Conservation (phyloP, 2,113 vertebrate genomes). For the Microtus richardsoni region DNA sequence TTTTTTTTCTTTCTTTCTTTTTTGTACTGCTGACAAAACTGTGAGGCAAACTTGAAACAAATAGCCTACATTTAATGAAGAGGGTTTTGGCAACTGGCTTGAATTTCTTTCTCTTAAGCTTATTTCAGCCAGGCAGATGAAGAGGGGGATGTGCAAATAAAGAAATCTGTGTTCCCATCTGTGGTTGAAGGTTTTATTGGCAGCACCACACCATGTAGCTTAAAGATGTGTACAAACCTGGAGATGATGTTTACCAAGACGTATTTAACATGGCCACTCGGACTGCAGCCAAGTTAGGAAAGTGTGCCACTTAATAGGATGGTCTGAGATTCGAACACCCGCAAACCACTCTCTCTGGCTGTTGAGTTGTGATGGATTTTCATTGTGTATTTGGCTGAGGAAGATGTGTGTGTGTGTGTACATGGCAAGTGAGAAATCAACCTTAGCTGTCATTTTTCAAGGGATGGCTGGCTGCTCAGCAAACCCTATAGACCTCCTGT, state of each 20-base stretch:
- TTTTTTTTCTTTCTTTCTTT: conserved; percentile 73
- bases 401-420: not conserved
- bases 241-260: conserved; percentile 62
- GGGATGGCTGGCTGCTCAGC: not conserved
- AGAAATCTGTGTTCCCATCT: conserved; percentile 89
- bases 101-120: conserved; percentile 57
- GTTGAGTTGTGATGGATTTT: conserved; percentile 22
- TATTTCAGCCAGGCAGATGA: conserved; percentile 85
- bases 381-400: not conserved
- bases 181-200: conserved; percentile 86
- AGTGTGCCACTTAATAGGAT: conserved; percentile 60
- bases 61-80: conserved; percentile 81
- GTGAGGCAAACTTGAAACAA: conserved; percentile 72
- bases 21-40: conserved; percentile 73
- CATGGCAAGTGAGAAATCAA: not conserved
- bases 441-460: not conserved
- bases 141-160: conserved; percentile 88
- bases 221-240: conserved; percentile 85
- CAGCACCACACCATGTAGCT: conserved; percentile 81
- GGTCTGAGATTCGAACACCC: conserved; percentile 18
- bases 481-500: not conserved
- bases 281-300: conserved; percentile 29
- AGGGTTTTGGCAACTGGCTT: conserved; percentile 80
- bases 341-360: conserved; percentile 19
- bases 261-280: conserved; percentile 67